Percentiles rank a stretch among this genome's conserved stretches.
Conservation (phyloP, 2,888 invertebrate species). For the Panopea generosa region DNA sequence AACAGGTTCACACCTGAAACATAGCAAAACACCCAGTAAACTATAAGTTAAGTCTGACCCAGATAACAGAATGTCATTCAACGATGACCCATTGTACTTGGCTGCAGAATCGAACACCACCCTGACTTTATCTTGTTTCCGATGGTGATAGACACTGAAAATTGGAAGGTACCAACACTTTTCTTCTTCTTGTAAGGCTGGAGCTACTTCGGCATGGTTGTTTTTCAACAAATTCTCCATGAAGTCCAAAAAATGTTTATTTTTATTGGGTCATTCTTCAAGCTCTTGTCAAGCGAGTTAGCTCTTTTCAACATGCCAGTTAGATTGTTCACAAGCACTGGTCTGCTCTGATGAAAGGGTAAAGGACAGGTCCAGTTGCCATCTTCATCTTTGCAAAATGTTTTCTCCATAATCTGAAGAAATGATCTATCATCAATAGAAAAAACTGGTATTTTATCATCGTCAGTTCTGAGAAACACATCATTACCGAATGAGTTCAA, state of each 20-base stretch:
- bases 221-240: slow-evolving; percentile 39
- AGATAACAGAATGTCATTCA: slow-evolving; percentile 53
- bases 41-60: slow-evolving; percentile 65
- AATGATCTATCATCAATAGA: too few relatives aligned
- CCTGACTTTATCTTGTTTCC: slow-evolving; percentile 43
- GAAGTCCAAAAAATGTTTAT: too few relatives aligned
- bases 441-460: too few relatives aligned
- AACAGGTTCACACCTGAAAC: slow-evolving; percentile 52
- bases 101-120: slow-evolving; percentile 55
- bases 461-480: too few relatives aligned
- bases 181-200: slow-evolving; percentile 16
- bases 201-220: slow-evolving; percentile 56
- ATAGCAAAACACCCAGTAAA: slow-evolving; percentile 51
- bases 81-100: slow-evolving; percentile 43
- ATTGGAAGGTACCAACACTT: slow-evolving; percentile 61
- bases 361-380: too few relatives aligned
- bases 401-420: too few relatives aligned
- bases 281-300: background rate
- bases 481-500: too few relatives aligned
- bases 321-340: slow-evolving; percentile 23
- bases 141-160: slow-evolving; percentile 50
- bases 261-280: slow-evolving; percentile 30
- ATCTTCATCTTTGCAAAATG: too few relatives aligned
- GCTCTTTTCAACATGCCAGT: slow-evolving; percentile 15
- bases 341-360: too few relatives aligned